Base-by-base conservation (phyloP, 2,797 vertebrate species). In the Acipenser oxyrinchus region DNA sequence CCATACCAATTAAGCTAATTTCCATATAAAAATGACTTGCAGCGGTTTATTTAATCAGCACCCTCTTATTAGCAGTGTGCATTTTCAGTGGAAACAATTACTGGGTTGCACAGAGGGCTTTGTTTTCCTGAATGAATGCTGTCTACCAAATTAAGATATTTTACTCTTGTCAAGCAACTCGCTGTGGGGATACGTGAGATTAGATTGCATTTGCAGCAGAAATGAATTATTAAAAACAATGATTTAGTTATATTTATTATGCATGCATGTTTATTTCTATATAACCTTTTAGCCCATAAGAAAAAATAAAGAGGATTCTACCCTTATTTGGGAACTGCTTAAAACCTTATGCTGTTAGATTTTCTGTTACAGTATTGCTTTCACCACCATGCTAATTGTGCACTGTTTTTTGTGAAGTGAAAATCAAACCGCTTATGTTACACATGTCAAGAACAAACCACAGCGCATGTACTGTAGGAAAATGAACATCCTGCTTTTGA, bases 191-290 rank as follows among this genome's bases (percentile, higher is more conserved):
- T 49, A 64, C 15, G 52, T 12, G 23, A 37, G 23, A 37, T 37
- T 37, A 37, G 12, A 57, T 8, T 57, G 53, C n/a, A 60, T 66
- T 18, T 57, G 7, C 55, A 15, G 48, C 11, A 15, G 6, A 7
- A 60, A 66, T 49, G 12, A 58, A 10, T 11, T 58, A 66, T 49
- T 66, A 4, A 66, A 48, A 59, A 12, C 12, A 52, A 53, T 52
- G 23, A 53, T 12, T 37, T 37, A 37, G 23, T 37, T 2, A 37
- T 37, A 37, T 37, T 37, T 37, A 37, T 37, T 37, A 37, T 37
- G 23, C 23, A 37, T 37, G 23, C 23, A 37, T 37, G 23, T 37
- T 37, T 37, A 37, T 4, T 37, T 37, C 23, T 37, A 37, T 37
- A 37, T 37, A 37, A 37, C 4, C 23, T 37, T 37, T 37, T 37